Evolutionary conservation across 2,797 vertebrate genomes (phyloP).

Genomic region (Centroberyx gerrardi): DNA sequence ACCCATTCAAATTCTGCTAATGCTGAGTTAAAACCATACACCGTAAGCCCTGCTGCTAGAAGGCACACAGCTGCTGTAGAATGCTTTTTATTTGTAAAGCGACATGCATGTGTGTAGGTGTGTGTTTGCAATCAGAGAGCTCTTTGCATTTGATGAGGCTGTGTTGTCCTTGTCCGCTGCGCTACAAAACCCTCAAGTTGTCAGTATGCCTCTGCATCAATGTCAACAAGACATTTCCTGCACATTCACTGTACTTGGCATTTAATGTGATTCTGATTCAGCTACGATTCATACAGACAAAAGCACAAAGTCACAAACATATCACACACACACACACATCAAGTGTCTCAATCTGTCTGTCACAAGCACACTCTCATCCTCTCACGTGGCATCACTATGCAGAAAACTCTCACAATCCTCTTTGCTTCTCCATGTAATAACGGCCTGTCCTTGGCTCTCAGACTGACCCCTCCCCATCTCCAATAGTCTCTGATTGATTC

Average conservation of each 20-base stretch:
- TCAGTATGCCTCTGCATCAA: too few species aligned
- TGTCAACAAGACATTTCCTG: neutral
- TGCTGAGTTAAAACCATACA: too few species aligned
- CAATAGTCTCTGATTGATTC: conserved; percentile 61
- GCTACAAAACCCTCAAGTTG: too few species aligned
- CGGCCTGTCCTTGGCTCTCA: conserved; percentile 52
- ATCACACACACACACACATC: neutral
- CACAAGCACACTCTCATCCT: conserved; percentile 2
- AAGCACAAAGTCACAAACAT: conserved; percentile 20
- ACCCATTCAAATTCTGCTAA: too few species aligned
- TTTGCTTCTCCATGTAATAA: conserved; percentile 41
- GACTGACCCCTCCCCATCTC: conserved; percentile 17
- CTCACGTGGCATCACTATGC: conserved; percentile 12
- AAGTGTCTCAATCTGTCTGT: conserved; percentile 26
- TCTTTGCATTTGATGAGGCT: too few species aligned
- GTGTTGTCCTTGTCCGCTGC: too few species aligned
- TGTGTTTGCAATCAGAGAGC: too few species aligned
- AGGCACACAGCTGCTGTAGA: too few species aligned
- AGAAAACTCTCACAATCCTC: conserved; percentile 43
- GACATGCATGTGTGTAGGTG: too few species aligned
- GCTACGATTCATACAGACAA: conserved; percentile 2
- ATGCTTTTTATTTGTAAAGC: too few species aligned
- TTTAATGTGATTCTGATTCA: conserved; percentile 8
- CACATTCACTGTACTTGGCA: neutral
- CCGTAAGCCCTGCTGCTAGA: too few species aligned